Evolutionary conservation across 2,888 invertebrate genomes (phyloP).

Genomic region (Magallana nippona): DNA sequence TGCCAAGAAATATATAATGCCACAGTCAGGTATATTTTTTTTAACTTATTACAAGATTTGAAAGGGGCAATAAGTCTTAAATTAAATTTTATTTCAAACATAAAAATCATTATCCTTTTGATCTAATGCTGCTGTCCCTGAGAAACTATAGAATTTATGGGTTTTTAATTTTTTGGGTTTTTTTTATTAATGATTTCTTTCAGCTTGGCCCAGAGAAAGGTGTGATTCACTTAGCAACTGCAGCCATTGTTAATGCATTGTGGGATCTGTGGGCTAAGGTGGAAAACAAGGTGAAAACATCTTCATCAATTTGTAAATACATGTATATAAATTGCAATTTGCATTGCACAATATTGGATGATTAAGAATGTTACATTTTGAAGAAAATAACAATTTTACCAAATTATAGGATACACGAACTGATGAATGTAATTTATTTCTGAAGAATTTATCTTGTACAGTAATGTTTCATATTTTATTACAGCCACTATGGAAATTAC

Average conservation of each 20-base stretch:
- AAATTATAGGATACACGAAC: too few relatives aligned
- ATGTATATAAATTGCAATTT: not conserved
- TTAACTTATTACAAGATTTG: not conserved
- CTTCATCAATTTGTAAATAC: not conserved
- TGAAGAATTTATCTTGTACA: too few relatives aligned
- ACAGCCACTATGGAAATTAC: slow-evolving; percentile 90
- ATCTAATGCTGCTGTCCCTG: too few relatives aligned
- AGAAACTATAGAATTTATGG: not conserved
- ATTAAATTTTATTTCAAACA: too few relatives aligned
- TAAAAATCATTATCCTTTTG: too few relatives aligned
- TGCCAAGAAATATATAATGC: too few relatives aligned
- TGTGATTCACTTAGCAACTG: slow-evolving; percentile 91
- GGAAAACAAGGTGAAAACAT: slow-evolving; percentile 84
- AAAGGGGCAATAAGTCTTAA: too few relatives aligned
- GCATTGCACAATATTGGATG: not conserved
- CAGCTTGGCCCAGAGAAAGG: slow-evolving; percentile 94
- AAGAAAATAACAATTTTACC: too few relatives aligned
- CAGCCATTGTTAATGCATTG: slow-evolving; percentile 92
- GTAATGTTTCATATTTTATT: slow-evolving; percentile 48
- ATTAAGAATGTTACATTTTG: too few relatives aligned
- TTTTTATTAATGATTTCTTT: slow-evolving; percentile 28
- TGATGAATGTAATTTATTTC: too few relatives aligned
- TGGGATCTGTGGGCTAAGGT: slow-evolving; percentile 95
- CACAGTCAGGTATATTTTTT: too few relatives aligned
- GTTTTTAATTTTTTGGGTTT: too few relatives aligned